These are phyloP conservation scores for Lepus americanus DNA, from an alignment of 2,113 vertebrate genomes.

Conservation along the genomic window DNA sequence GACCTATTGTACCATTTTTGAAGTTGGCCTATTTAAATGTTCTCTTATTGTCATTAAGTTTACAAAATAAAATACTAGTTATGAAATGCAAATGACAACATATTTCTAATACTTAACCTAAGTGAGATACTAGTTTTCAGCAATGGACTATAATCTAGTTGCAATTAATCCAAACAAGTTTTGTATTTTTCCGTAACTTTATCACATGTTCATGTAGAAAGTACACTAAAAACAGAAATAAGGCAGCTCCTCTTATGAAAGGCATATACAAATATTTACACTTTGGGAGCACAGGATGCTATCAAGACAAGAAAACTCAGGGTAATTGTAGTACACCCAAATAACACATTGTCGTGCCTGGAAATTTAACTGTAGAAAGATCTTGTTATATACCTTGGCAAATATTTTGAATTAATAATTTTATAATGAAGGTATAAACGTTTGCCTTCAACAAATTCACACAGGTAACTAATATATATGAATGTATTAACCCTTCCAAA, in stretches of 20 bases:
- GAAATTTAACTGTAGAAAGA: background rate
- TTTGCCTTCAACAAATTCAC: background rate
- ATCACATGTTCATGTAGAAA: background rate
- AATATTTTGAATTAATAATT: background rate
- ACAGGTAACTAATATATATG: background rate
- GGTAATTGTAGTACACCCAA: background rate
- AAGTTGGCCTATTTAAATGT: background rate
- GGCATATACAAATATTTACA: background rate
- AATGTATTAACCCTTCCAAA: background rate
- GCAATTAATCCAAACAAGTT: background rate
- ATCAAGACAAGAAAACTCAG: background rate
- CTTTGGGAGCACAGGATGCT: background rate
- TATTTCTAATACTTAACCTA: background rate
- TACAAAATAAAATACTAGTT: conserved; percentile 25
- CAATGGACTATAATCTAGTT: background rate
- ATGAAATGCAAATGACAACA: background rate
- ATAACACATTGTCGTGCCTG: background rate
- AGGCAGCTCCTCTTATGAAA: background rate
- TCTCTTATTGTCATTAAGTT: background rate
- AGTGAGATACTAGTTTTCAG: background rate
- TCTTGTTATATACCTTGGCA: background rate
- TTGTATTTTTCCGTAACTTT: background rate
- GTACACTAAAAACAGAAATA: background rate
- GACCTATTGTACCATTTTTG: background rate
- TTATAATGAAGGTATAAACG: background rate